Conservation (phyloP, 2,888 invertebrate genomes). For the Boloria selene region DNA sequence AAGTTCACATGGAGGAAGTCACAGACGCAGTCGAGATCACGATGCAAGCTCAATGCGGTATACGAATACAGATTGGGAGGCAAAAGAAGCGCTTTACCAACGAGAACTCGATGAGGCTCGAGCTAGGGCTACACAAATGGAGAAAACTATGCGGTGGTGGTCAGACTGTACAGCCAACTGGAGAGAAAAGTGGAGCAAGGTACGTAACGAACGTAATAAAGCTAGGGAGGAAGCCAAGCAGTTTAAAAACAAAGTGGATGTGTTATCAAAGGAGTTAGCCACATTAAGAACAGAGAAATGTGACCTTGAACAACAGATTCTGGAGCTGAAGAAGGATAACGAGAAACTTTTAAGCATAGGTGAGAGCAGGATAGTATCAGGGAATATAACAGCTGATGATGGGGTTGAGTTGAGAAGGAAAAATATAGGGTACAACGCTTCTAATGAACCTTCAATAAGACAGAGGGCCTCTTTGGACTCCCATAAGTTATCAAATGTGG, state of each 20-base stretch:
- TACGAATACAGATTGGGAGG: constrained; percentile 89
- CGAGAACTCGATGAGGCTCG: constrained; percentile 96
- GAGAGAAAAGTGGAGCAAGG: constrained; percentile 98
- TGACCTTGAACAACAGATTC: constrained; percentile 89
- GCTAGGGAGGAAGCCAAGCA: constrained; percentile 95
- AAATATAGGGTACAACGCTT: constrained; percentile 59
- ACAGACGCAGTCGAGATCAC: constrained; percentile 83
- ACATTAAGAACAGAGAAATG: constrained; percentile 89
- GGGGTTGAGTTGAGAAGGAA: constrained; percentile 71
- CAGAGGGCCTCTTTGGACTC: constrained; percentile 75
- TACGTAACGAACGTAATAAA: constrained; percentile 94
- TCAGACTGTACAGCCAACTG: constrained; percentile 99
- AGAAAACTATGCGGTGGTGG: constrained; percentile 99
- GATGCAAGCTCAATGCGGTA: constrained; percentile 84
- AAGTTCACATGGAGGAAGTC: constrained; percentile 87
- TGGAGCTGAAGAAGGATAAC: constrained; percentile 89
- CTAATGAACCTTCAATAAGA: constrained; percentile 59
- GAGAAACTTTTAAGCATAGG: constrained; percentile 86
- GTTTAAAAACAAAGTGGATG: constrained; percentile 90
- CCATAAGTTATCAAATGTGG: constrained; percentile 73
- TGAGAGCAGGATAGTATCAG: constrained; percentile 70
- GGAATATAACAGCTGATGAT: constrained; percentile 66
- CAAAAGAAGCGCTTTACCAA: constrained; percentile 86
- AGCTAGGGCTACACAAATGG: constrained; percentile 98
- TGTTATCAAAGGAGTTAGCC: constrained; percentile 88